Conservation (phyloP, 92 coral and sea anemone genomes). For the Hydrozoanthus gracilis region DNA sequence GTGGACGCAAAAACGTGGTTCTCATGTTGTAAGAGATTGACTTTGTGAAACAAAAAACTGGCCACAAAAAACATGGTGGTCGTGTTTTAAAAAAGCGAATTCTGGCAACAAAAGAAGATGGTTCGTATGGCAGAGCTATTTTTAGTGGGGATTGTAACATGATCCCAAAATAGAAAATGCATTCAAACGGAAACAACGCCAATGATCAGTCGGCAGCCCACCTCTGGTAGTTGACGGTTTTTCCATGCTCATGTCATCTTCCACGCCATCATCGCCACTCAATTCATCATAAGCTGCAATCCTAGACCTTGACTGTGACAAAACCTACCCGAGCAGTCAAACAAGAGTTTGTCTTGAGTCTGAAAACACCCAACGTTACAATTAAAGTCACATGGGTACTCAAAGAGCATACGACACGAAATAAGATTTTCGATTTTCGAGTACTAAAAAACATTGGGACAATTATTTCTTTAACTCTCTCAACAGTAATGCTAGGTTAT, state of each 20-base stretch:
- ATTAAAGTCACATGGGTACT: neutral
- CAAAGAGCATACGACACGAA: neutral
- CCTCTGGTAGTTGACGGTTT: conserved; percentile 13
- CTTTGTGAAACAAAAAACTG: no score
- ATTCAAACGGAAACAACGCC: no score
- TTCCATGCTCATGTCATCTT: neutral
- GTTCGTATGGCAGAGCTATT: no score
- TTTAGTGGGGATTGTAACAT: no score
- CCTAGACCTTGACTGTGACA: conserved; percentile 19
- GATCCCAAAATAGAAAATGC: no score
- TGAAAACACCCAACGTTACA: conserved; percentile 7
- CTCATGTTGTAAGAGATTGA: no score
- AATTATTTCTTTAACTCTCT: neutral
- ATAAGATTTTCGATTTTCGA: neutral
- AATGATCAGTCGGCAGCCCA: neutral
- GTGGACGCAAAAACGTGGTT: no score
- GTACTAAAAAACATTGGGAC: neutral
- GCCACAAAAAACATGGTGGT: no score
- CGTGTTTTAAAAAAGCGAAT: no score
- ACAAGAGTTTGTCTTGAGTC: conserved; percentile 6
- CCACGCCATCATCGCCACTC: conserved; percentile 28
- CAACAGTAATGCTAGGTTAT: no score
- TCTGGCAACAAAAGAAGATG: no score
- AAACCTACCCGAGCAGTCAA: conserved; percentile 19
- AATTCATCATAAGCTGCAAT: neutral